Evolutionary conservation across 2,888 invertebrate genomes (phyloP), one percentile per base, ranked within the genome.

Genomic region (Epinotia brunnichana): DNA sequence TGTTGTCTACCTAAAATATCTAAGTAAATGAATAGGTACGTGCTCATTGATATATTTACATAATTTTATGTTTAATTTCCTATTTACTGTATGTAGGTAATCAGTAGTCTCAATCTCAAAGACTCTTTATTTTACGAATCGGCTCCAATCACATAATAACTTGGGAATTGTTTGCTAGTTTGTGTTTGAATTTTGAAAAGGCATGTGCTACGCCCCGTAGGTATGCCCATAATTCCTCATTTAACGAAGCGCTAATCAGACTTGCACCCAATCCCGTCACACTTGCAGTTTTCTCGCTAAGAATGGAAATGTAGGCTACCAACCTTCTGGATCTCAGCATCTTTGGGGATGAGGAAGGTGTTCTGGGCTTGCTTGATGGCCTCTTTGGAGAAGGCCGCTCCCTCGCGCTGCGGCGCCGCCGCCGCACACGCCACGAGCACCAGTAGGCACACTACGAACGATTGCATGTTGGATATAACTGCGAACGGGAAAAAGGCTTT

Each of bases 321-420:
- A 48, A 48, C 96, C 89, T 97, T 97, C 89, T 97, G 97, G 77
- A 97, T 97, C 84, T 96, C 95, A 51, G 97, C 97, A 86, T 97
- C 97, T 86, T 96, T 96, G 17, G 97, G 97, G 80, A 97, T 97
- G 75, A 97, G 94, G 83, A 95, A 95, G 4, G 97, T 97, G 89
- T 95, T 96, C 90, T 97, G 97, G 0, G 97, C 97, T 89, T 97
- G 97, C 76, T 96, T 95, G 87, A 97, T 97, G 67, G 97, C 97
- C 85, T 97, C 97, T 83, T 96, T 96, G 82, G 96, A 96, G 92
- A 97, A 97, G 74, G 95, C 95, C 59, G 96, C 96, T 0, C 97
- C 97, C 85, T 97, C 97, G 79, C 97, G 95, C 85, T 95, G 95
- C 3, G 96, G 96, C 69, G 93, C 94, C 19, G 95, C 95, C 15